phyloP scores from a whole-genome alignment of 2,113 vertebrate genomes.

The Plecturocebus donacophilus region DNA sequence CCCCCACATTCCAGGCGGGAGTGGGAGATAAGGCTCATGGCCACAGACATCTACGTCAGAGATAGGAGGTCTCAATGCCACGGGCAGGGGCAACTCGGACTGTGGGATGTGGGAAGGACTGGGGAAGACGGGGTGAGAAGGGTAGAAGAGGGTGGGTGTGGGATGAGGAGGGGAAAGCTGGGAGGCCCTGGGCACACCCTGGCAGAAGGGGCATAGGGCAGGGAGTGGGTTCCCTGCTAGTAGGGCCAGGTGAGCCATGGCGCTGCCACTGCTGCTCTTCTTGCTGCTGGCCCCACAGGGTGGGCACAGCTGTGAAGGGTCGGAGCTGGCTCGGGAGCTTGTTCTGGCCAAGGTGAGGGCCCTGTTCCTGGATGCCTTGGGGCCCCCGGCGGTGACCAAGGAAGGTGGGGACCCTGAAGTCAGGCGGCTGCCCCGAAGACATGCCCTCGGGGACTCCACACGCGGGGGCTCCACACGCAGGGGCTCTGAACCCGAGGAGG shows the following conservation, averaged over 20 bases:
- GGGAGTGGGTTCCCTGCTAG: neutral
- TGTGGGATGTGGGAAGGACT: constrained; percentile 16
- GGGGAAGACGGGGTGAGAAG: neutral
- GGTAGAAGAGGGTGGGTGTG: constrained; percentile 65
- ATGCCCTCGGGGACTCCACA: constrained; percentile 55
- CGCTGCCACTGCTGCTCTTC: constrained; percentile 78
- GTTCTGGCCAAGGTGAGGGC: constrained; percentile 85
- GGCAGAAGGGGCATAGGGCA: neutral
- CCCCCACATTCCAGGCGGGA: constrained; percentile 71
- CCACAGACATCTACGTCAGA: constrained; percentile 79
- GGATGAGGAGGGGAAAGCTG: constrained; percentile 45
- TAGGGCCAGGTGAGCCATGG: constrained; percentile 72
- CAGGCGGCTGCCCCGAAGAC: constrained; percentile 73
- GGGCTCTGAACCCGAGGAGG: constrained; percentile 34
- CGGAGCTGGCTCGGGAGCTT: constrained; percentile 76
- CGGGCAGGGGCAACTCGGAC: constrained; percentile 44
- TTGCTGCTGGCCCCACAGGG: constrained; percentile 64
- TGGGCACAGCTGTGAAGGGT: constrained; percentile 70
- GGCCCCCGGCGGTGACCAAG: constrained; percentile 56
- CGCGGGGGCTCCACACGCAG: neutral
- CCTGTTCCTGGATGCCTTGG: constrained; percentile 84
- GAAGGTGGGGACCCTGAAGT: constrained; percentile 64
- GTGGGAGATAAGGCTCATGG: constrained; percentile 81
- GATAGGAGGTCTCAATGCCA: constrained; percentile 61
- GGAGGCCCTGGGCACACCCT: neutral